Conservation (phyloP, 1,140 invertebrate species). For the Drosophila biarmipes region DNA sequence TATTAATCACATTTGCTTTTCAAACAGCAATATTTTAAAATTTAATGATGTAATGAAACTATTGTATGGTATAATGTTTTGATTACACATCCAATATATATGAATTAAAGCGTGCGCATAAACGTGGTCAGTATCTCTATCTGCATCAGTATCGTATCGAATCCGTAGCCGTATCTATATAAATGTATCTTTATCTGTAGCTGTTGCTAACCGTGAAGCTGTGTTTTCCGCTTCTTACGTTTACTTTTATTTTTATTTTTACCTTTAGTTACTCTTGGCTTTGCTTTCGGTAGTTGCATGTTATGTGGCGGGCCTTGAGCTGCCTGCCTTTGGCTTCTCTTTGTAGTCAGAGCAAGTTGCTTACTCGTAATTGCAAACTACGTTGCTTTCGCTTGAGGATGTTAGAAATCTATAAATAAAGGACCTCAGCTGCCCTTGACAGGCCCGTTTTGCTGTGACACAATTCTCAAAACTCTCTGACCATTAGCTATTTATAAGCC, state of each 20-base stretch:
- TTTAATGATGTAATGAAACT: not conserved
- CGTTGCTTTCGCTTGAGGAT: not conserved
- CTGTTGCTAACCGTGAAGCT: conserved; percentile 43
- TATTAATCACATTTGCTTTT: too few relatives aligned
- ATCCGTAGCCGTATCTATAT: conserved; percentile 11
- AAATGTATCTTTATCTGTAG: conserved; percentile 41
- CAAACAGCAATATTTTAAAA: too few relatives aligned
- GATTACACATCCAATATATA: not conserved
- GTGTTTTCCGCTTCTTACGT: conserved; percentile 40
- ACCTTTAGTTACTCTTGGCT: conserved; percentile 54
- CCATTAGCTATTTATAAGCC: conserved; percentile 22
- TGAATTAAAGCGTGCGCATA: conserved; percentile 15
- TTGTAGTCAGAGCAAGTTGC: conserved; percentile 13
- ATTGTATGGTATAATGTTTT: not conserved
- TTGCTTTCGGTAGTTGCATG: conserved; percentile 65
- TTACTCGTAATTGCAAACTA: conserved; percentile 10
- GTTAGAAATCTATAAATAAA: conserved; percentile 22
- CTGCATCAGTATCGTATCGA: conserved; percentile 20
- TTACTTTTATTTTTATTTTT: conserved; percentile 55
- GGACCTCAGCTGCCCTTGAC: conserved; percentile 10
- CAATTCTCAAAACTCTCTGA: not conserved
- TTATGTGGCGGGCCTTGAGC: conserved; percentile 26
- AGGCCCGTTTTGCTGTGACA: not conserved
- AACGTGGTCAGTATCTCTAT: conserved; percentile 12
- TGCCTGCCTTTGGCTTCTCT: conserved; percentile 13